Conservation (phyloP, 2,797 vertebrate species). For the Spondyliosoma cantharus region DNA sequence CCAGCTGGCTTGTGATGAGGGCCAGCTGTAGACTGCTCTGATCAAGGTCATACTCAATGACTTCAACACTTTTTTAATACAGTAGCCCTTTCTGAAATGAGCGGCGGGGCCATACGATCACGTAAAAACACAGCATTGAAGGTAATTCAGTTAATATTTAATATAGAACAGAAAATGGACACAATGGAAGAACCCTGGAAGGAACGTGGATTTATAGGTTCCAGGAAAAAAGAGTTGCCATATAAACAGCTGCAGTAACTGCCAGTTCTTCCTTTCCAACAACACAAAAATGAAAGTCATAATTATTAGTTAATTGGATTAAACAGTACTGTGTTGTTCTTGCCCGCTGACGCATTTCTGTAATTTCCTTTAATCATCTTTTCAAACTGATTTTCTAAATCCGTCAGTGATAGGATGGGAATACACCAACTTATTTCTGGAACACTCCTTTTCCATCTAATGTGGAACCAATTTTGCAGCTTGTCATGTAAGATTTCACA, state of each 20-base stretch:
- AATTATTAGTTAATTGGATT: slow-evolving; percentile 79
- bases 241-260: slow-evolving; percentile 63
- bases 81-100: slow-evolving; percentile 77
- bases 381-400: slow-evolving; percentile 63
- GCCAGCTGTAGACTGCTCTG: slow-evolving; percentile 79
- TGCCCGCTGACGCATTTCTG: slow-evolving; percentile 59
- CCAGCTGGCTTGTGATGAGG: slow-evolving; percentile 82
- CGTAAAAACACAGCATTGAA: slow-evolving; percentile 69
- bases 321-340: slow-evolving; percentile 71
- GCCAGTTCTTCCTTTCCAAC: slow-evolving; percentile 51
- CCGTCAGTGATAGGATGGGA: slow-evolving; percentile 64
- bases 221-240: slow-evolving; percentile 73
- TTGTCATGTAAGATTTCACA: slow-evolving; percentile 74
- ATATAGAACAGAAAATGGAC: slow-evolving; percentile 68
- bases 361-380: slow-evolving; percentile 72
- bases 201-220: slow-evolving; percentile 60
- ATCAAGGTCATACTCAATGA: slow-evolving; percentile 77
- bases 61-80: slow-evolving; percentile 81
- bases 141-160: slow-evolving; percentile 79
- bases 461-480: slow-evolving; percentile 76
- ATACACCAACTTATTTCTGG: slow-evolving; percentile 68
- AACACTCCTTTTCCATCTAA: slow-evolving; percentile 70
- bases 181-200: slow-evolving; percentile 65
- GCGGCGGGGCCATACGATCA: slow-evolving; percentile 56
- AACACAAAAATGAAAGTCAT: slow-evolving; percentile 63